Evolutionary conservation across 2,113 vertebrate genomes (phyloP).

Genomic region (Sphaerodactylus townsendi): DNA sequence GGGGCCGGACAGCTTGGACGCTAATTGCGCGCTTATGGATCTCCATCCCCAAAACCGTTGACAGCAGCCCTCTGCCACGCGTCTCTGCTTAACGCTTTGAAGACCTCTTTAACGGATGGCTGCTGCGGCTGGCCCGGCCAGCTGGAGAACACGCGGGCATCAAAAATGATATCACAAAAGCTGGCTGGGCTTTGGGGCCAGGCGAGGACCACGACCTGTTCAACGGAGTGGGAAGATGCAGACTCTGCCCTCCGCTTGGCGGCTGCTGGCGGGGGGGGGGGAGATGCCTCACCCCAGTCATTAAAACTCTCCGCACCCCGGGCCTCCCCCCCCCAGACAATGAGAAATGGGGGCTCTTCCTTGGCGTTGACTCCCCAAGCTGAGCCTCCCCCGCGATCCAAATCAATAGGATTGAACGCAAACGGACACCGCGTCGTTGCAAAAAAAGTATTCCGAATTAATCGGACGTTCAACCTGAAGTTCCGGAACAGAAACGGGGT

Average conservation of each 20-base stretch:
- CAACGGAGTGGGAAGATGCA: background rate
- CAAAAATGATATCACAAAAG: slow-evolving; percentile 74
- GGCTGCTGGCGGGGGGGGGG: too few relatives aligned
- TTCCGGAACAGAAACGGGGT: background rate
- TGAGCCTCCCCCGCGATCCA: too few relatives aligned
- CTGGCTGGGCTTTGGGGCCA: slow-evolving; percentile 4
- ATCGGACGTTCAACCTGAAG: background rate
- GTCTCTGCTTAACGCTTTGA: slow-evolving; percentile 86
- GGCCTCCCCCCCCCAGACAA: background rate
- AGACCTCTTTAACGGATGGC: slow-evolving; percentile 80
- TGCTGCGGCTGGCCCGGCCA: slow-evolving; percentile 73
- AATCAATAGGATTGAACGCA: too few relatives aligned
- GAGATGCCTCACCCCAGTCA: too few relatives aligned
- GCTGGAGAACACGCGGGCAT: slow-evolving; percentile 77
- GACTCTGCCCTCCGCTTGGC: too few relatives aligned
- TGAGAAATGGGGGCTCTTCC: background rate
- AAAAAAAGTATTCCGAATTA: too few relatives aligned
- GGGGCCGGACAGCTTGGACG: slow-evolving; percentile 51
- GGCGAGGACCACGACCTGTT: slow-evolving; percentile 12
- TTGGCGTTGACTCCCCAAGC: background rate
- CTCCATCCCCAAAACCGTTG: slow-evolving; percentile 85
- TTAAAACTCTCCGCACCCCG: background rate
- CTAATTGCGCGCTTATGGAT: slow-evolving; percentile 83
- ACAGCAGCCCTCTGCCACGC: slow-evolving; percentile 82
- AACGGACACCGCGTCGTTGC: too few relatives aligned